phyloP scores from a whole-genome alignment of 2,888 invertebrate genomes.

The Pheosia tremula region DNA sequence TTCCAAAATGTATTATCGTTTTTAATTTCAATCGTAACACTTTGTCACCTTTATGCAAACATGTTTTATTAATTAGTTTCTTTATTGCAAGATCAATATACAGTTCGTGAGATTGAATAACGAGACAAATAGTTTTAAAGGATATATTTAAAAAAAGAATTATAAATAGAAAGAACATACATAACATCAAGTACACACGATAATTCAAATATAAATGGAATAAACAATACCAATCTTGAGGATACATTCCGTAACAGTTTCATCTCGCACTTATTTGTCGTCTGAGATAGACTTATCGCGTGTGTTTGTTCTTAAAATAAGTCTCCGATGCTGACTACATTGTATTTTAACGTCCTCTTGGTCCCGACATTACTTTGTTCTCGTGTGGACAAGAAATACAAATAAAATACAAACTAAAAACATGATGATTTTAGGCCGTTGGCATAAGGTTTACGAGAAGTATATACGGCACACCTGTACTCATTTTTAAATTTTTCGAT shows the following conservation, averaged over 20 bases:
- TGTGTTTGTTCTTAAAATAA: slow-evolving; percentile 31
- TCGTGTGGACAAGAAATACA: slow-evolving; percentile 23
- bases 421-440: slow-evolving; percentile 7
- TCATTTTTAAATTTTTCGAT: too few species aligned
- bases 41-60: slow-evolving; percentile 29
- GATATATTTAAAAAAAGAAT: slow-evolving; percentile 62
- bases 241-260: slow-evolving; percentile 50
- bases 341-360: slow-evolving; percentile 34
- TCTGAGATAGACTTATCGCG: slow-evolving; percentile 16
- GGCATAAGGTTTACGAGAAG: too few species aligned
- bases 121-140: slow-evolving; percentile 34
- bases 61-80: slow-evolving; percentile 16
- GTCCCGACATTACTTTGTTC: slow-evolving; percentile 38
- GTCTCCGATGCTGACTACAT: slow-evolving; percentile 32
- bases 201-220: slow-evolving; percentile 70
- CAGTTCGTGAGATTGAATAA: neutral
- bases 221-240: slow-evolving; percentile 56
- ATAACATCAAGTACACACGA: slow-evolving; percentile 66
- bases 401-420: slow-evolving; percentile 16
- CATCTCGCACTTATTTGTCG: slow-evolving; percentile 21
- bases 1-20: slow-evolving; percentile 18
- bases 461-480: too few species aligned
- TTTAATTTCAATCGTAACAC: slow-evolving; percentile 27
- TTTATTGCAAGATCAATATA: neutral
- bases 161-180: slow-evolving; percentile 64